phyloP scores from a whole-genome alignment of 2,113 vertebrate genomes.

The Toxostoma redivivum region DNA sequence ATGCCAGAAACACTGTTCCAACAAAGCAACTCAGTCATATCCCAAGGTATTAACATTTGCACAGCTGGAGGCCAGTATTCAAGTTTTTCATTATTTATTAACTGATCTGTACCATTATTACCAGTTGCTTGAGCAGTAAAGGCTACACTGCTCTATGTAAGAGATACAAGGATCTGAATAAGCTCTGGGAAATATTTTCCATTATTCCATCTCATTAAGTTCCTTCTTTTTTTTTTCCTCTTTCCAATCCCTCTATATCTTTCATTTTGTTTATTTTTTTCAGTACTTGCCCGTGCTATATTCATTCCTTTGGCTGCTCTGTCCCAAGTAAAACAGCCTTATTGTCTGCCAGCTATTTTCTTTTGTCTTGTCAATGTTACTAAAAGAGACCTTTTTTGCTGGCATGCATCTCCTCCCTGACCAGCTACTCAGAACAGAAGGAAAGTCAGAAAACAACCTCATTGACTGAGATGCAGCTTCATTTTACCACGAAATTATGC shows the following conservation, averaged over 20 bases:
- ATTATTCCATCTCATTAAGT: neutral
- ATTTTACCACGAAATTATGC: neutral
- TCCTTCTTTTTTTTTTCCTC: neutral
- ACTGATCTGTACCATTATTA: neutral
- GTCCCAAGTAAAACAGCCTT: neutral
- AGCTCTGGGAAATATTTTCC: neutral
- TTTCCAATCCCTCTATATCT: neutral
- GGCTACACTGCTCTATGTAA: neutral
- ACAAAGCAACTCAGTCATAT: neutral
- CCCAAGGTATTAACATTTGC: neutral
- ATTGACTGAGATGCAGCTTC: neutral
- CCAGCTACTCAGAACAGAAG: constrained; percentile 21
- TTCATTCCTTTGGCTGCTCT: neutral
- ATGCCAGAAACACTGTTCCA: neutral
- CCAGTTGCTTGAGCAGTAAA: neutral
- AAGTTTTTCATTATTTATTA: neutral
- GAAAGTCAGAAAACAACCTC: neutral
- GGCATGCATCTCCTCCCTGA: neutral
- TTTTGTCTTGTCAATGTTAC: neutral
- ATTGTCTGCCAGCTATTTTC: neutral
- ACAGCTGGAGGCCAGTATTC: neutral
- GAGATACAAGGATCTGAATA: neutral
- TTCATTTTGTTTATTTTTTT: neutral
- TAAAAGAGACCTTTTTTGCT: neutral
- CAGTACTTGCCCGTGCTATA: neutral